Evolutionary conservation across 2,797 vertebrate genomes (phyloP).

Genomic region (Acanthurus tractus): DNA sequence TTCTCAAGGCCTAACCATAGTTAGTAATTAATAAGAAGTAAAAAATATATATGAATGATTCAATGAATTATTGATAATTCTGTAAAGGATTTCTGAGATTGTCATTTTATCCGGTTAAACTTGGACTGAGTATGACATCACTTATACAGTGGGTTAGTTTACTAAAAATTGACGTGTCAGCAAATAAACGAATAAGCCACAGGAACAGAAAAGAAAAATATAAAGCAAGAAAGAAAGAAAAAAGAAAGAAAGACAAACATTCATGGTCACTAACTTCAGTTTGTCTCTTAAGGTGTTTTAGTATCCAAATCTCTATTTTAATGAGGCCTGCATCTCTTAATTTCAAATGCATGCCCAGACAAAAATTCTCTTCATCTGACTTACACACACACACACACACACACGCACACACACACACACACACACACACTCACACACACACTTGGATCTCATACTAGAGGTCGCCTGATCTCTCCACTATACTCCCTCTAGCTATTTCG

Average conservation of each 20-base stretch:
- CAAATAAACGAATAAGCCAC: neutral
- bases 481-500: constrained; percentile 15
- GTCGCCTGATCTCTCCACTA: constrained; percentile 40
- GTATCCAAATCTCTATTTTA: constrained; percentile 22
- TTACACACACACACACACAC: neutral
- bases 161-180: neutral
- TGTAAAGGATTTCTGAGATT: constrained; percentile 2
- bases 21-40: neutral
- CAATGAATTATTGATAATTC: constrained; percentile 14
- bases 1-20: neutral
- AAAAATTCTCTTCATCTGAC: constrained; percentile 6
- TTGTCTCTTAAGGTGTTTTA: constrained; percentile 7
- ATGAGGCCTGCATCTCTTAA: constrained; percentile 18
- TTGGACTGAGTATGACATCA: neutral
- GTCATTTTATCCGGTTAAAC: neutral
- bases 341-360: constrained; percentile 23
- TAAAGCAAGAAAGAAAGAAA: neutral
- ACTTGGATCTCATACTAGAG: constrained; percentile 24
- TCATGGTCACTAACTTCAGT: constrained; percentile 37
- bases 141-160: neutral
- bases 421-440: constrained; percentile 42
- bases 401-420: constrained; percentile 18
- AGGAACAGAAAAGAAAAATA: neutral
- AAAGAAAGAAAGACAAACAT: constrained; percentile 18
- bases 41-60: constrained; percentile 1